Evolutionary conservation across 2,113 vertebrate species (phyloP), one percentile per base, ranked within the genome.

Genomic region (Prochilodus magdalenae): DNA sequence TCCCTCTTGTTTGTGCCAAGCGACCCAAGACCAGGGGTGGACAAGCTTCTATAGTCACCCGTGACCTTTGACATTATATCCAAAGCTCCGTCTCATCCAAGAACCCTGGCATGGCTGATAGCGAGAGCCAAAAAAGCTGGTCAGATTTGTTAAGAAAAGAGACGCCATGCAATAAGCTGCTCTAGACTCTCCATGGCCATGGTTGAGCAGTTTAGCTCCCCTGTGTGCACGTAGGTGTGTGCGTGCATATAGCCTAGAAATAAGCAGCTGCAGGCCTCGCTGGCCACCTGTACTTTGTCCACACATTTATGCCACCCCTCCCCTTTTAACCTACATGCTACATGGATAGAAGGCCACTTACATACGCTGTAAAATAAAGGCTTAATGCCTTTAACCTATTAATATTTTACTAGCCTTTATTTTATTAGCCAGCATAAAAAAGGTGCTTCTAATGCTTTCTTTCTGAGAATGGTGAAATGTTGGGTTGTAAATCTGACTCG

Each of bases 1-100:
- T 72, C 71, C 30, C 29, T 47, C 36, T 57, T 65, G 30, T 73
- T 66, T 40, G 16, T 65, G 60, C 57, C 72, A 63, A 79, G 62
- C 70, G 72, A 84, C 72, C 72, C 72, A 57, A 70, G 51, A 77
- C 78, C 78, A 77, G 40, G 66, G 53, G 53, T 62, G 57, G 67
- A 76, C 24, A 76, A 44, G 66, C 57, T 73, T 81, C 78, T 55
- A 55, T 30, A 47, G 47, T 14, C 71, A 71, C 51, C 27, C 12
- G 5, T 73, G 79, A 66, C 73, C 78, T 72, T 55, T 77, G 83
- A 77, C 73, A 62, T 81, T 33, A 59, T 81, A 66, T 77, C 67
- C 77, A 66, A 84, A 77, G 66, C 73, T 51, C 20, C 16, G 4
- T 49, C 73, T 44, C 22, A 20, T 30, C 75, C n/a, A 29, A 77